phyloP scores from a whole-genome alignment of 2,888 invertebrate species.

The Drosophila niveifrons region DNA sequence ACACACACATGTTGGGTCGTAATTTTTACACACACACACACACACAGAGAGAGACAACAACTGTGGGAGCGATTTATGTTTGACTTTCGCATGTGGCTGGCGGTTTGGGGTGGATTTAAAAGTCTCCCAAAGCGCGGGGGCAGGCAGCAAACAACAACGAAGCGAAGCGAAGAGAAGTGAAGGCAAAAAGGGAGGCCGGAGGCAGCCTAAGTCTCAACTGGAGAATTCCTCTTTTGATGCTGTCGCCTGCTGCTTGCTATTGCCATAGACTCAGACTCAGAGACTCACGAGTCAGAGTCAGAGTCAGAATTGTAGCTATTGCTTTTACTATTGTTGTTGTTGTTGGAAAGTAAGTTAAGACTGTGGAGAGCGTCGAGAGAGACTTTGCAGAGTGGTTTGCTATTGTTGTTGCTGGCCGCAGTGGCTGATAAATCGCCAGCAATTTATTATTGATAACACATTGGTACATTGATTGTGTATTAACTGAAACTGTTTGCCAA shows the following conservation, averaged over 20 bases:
- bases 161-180: background rate
- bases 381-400: background rate
- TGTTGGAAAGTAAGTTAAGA: constrained; percentile 63
- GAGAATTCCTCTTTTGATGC: constrained; percentile 41
- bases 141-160: background rate
- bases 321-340: constrained; percentile 18
- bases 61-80: constrained; percentile 78
- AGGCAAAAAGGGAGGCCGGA: too few relatives aligned
- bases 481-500: constrained; percentile 82
- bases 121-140: constrained; percentile 52
- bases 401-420: constrained; percentile 53
- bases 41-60: constrained; percentile 16
- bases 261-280: constrained; percentile 7
- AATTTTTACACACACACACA: constrained; percentile 63
- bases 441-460: constrained; percentile 82
- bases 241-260: constrained; percentile 55
- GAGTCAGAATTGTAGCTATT: constrained; percentile 2
- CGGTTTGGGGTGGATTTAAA: constrained; percentile 76
- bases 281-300: background rate
- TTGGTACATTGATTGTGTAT: constrained; percentile 82
- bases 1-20: constrained; percentile 41
- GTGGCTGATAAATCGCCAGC: constrained; percentile 79
- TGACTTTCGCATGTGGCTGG: constrained; percentile 79
- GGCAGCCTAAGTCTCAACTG: constrained; percentile 45
- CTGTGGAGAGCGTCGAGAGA: too few relatives aligned